phyloP scores from a whole-genome alignment of 2,888 invertebrate genomes.

The Cerastis rubricosa region DNA sequence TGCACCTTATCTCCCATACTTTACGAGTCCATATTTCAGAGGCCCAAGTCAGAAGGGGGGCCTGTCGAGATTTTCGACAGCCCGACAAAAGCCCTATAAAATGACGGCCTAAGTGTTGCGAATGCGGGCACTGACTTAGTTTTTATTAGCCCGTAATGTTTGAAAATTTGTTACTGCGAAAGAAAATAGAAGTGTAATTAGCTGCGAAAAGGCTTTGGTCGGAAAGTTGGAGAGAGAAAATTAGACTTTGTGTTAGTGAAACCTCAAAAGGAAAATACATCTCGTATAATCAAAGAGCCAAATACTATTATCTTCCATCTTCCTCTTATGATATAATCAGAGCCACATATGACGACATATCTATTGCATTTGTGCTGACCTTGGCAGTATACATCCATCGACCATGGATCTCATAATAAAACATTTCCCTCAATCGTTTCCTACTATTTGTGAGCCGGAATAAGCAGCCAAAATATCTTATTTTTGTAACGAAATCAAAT shows the following conservation, averaged over 20 bases:
- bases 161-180: constrained; percentile 50
- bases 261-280: constrained; percentile 8
- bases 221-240: constrained; percentile 5
- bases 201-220: constrained; percentile 32
- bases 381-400: constrained; percentile 35
- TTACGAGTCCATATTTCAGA: constrained; percentile 65
- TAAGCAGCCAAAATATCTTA: constrained; percentile 34
- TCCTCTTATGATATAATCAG: constrained; percentile 32
- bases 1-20: constrained; percentile 70
- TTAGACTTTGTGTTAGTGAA: constrained; percentile 11
- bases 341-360: constrained; percentile 24
- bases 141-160: constrained; percentile 57
- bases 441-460: constrained; percentile 36
- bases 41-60: constrained; percentile 18
- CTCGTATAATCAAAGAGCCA: constrained; percentile 11
- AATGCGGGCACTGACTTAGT: constrained; percentile 45
- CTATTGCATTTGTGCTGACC: constrained; percentile 51
- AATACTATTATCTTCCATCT: constrained; percentile 23
- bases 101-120: constrained; percentile 55
- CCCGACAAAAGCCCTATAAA: constrained; percentile 58
- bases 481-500: constrained; percentile 26
- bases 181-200: constrained; percentile 54
- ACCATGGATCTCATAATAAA: constrained; percentile 46
- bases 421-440: constrained; percentile 47
- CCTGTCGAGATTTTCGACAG: constrained; percentile 59